Base-by-base conservation (phyloP, 1,140 invertebrate species). In the Myzus persicae region DNA sequence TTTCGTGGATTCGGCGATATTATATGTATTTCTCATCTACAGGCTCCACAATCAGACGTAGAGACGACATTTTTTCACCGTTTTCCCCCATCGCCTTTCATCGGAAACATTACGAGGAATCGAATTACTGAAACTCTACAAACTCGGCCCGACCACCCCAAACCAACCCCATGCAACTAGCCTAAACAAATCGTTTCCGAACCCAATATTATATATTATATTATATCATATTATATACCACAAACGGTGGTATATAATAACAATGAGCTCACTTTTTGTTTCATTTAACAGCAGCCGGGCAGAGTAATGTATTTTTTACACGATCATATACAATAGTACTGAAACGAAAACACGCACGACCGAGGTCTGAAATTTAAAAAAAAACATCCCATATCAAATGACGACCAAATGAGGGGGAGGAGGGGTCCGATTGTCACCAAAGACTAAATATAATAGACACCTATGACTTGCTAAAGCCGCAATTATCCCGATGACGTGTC, bases 51-150 rank as follows among this genome's bases (percentile, higher is more conserved):
- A 67, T n/a, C 31, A n/a, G 31, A 67, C 59, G 31, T 14, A n/a
- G 1, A 54, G 48, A 59, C 88, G 48, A 24, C 31, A 5, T 59
- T 90, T 90, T 51, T 40, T 3, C 31, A 3, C 46, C 2, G 26
- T 3, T n/a, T 76, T n/a, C 59, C n/a, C 31, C 59, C 24, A 26
- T 26, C 7, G 8, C n/a, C 24, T 90, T 90, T 90, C 24, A 31
- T n/a, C 48, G 36, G 51, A 40, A 59, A 90, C 88, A 59, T 89
- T 48, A 89, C 87, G n/a, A 18, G 51, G 40, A 90, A 59, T 90
- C 51, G 38, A 59, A 90, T 90, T 59, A 59, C 31, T 36, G 59
- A 76, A 76, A 76, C 59, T 36, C 59, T 76, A n/a, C 59, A 76
- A 76, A 76, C 11, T n/a, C 59, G 14, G 14, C 38, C 31, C 36